Evolutionary conservation across 1,140 invertebrate genomes (phyloP).

Genomic region (Achatina immaculata): DNA sequence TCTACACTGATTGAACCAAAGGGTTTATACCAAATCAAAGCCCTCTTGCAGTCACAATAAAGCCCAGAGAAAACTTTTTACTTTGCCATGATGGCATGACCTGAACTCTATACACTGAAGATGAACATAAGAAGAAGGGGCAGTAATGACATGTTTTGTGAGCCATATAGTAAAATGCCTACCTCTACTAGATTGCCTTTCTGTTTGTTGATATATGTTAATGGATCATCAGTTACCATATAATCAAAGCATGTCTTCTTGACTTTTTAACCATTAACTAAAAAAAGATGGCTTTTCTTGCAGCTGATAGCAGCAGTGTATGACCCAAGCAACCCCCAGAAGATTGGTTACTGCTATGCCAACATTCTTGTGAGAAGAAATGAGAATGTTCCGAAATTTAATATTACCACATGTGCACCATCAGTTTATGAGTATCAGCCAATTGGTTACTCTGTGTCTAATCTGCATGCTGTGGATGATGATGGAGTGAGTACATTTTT

Average conservation of each 20-base stretch:
- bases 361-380: slow-evolving; percentile 10
- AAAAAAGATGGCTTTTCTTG: too few species aligned
- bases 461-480: slow-evolving; percentile 26
- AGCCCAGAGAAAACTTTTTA: too few species aligned
- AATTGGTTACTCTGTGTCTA: neutral
- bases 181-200: too few species aligned
- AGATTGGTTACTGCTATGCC: slow-evolving; percentile 13
- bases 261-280: too few species aligned
- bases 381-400: slow-evolving; percentile 12
- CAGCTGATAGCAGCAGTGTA: slow-evolving; percentile 32
- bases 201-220: neutral
- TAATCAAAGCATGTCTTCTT: neutral
- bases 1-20: too few species aligned
- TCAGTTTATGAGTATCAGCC: slow-evolving; percentile 2
- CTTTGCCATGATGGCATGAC: too few species aligned
- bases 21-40: too few species aligned
- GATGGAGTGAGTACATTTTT: slow-evolving; percentile 35
- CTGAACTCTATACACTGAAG: too few species aligned
- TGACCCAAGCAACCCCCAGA: neutral
- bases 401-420: neutral
- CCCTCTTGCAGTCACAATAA: too few species aligned
- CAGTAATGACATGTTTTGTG: too few species aligned
- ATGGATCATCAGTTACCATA: neutral
- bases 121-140: too few species aligned
- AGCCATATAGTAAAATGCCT: too few species aligned